phyloP scores from a whole-genome alignment of 2,888 invertebrate species.

The Smittia aterrima region DNA sequence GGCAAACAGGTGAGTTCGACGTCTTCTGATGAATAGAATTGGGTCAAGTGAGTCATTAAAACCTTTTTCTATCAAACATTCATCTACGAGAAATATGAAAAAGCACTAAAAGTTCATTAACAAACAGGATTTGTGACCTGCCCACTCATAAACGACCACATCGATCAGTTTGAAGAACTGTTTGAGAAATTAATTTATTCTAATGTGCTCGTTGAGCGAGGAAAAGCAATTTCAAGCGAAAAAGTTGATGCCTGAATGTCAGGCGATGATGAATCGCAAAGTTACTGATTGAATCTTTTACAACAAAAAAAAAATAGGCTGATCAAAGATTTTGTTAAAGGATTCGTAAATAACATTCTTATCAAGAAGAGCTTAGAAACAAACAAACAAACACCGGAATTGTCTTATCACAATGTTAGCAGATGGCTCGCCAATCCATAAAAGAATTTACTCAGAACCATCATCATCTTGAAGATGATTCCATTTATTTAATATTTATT shows the following conservation, averaged over 20 bases:
- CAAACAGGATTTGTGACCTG: not conserved
- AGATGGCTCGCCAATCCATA: too few relatives aligned
- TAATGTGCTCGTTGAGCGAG: not conserved
- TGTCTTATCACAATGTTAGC: too few relatives aligned
- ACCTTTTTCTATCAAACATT: too few relatives aligned
- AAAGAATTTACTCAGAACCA: too few relatives aligned
- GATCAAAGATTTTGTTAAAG: too few relatives aligned
- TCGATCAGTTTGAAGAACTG: not conserved
- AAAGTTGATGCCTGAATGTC: not conserved
- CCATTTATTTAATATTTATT: not conserved
- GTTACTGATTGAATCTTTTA: not conserved
- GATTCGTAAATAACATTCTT: too few relatives aligned
- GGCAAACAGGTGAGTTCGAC: constrained; percentile 60
- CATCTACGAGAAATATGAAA: too few relatives aligned
- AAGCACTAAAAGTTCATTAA: too few relatives aligned
- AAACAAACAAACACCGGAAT: too few relatives aligned
- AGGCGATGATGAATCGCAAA: not conserved
- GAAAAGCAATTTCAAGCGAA: not conserved
- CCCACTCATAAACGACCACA: not conserved
- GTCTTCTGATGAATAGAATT: not conserved
- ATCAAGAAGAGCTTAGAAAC: too few relatives aligned
- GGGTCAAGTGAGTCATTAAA: not conserved
- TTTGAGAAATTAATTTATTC: not conserved
- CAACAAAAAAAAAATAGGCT: not conserved
- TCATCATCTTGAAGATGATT: not conserved